These are phyloP conservation scores for Phorcus lineatus DNA, from an alignment of 2,888 invertebrate genomes.

Conservation along the genomic window DNA sequence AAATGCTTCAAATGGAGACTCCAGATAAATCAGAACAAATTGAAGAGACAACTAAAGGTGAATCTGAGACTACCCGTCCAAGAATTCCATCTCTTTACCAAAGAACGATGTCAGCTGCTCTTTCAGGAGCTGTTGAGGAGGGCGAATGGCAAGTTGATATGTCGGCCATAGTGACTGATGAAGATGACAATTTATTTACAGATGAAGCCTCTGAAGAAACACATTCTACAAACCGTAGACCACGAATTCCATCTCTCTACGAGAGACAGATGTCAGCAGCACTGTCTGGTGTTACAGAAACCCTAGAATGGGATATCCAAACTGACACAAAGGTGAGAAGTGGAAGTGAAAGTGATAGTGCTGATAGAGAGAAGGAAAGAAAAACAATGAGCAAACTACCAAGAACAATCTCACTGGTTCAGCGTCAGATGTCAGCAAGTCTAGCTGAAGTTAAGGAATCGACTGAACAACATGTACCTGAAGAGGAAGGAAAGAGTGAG, in stretches of 20 bases:
- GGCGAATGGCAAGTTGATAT: slow-evolving; percentile 14
- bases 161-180: not conserved
- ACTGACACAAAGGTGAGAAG: not conserved
- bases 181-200: slow-evolving; percentile 20
- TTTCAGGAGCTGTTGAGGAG: slow-evolving; percentile 32
- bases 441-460: not conserved
- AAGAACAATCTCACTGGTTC: no score
- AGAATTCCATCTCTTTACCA: slow-evolving; percentile 40
- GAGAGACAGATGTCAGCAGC: slow-evolving; percentile 5
- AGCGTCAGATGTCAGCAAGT: not conserved
- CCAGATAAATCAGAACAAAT: not conserved
- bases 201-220: not conserved
- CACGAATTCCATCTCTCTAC: slow-evolving; percentile 13
- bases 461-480: not conserved
- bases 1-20: not conserved
- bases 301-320: not conserved
- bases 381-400: no score
- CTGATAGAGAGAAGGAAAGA: not conserved
- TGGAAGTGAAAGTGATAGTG: not conserved
- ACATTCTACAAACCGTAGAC: not conserved
- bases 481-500: not conserved
- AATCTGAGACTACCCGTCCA: not conserved
- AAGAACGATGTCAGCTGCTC: slow-evolving; percentile 39
- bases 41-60: not conserved
- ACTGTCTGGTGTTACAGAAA: slow-evolving; percentile 14